phyloP scores from a whole-genome alignment of 2,113 vertebrate genomes.

The Lepus europaeus region DNA sequence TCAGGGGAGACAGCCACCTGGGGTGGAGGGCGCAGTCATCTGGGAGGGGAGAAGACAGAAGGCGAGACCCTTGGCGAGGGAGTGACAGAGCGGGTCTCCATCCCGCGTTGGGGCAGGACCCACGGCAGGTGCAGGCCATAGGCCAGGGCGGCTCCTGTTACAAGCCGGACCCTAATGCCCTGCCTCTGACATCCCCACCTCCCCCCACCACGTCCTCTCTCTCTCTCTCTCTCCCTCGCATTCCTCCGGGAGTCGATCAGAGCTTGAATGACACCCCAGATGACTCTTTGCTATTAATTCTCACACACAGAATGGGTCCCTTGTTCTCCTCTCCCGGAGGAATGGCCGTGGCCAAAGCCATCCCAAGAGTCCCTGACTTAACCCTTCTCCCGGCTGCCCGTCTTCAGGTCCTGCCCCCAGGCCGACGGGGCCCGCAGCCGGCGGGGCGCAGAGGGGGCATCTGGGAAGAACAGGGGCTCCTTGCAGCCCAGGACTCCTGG shows the following conservation, averaged over 20 bases:
- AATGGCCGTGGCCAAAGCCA: conserved; percentile 88
- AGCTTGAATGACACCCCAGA: conserved; percentile 88
- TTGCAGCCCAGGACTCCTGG: background rate
- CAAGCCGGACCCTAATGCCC: conserved; percentile 74
- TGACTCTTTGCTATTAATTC: conserved; percentile 93
- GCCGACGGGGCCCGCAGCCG: background rate
- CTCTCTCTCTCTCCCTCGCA: conserved; percentile 80
- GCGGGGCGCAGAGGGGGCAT: background rate
- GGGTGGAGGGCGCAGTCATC: background rate
- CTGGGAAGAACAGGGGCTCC: background rate
- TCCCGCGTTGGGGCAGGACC: background rate
- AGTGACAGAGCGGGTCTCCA: background rate
- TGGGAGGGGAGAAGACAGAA: background rate
- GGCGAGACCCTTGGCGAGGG: background rate
- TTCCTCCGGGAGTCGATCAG: conserved; percentile 91
- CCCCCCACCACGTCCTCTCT: conserved; percentile 54
- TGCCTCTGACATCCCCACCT: conserved; percentile 81
- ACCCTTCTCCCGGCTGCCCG: conserved; percentile 85
- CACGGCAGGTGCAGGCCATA: background rate
- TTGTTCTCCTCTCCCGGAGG: conserved; percentile 90
- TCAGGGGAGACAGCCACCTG: background rate
- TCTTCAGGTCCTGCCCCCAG: background rate
- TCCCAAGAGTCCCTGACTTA: conserved; percentile 87
- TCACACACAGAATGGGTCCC: conserved; percentile 90
- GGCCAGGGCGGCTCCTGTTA: conserved; percentile 60